Base-by-base conservation (phyloP, 2,888 invertebrate genomes). In the Agrilus cyanescens region DNA sequence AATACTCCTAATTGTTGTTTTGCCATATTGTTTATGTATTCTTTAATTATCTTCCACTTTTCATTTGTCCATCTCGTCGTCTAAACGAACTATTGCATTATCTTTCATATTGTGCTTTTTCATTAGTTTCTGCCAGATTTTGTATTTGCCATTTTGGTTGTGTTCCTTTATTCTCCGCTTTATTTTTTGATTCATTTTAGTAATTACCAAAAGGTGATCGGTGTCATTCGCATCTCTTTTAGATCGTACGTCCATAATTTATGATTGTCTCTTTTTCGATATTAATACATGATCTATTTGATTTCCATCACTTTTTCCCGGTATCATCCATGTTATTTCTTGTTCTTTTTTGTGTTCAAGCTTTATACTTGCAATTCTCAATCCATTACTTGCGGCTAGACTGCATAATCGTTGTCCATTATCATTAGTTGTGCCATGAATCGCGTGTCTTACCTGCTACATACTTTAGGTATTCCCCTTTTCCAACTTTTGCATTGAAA, bases 221-320 rank as follows among this genome's bases (percentile, higher is more conserved):
- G 45, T n/a, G 18, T 41, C 38, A 20, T 31, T 32, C 16, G 44
- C 41, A 33, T 44, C 44, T 33, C 37, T 43, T 36, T 46, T 44
- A 10, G 37, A 37, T 40, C 44, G 12, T 30, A 43, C 34, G 29
- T 43, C 37, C 35, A n/a, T 38, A 33, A 47, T 38, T 32, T 30
- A 30, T 13, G 34, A 37, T 15, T 35, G 39, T 32, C 29, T 41
- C 38, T 37, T 38, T 34, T 40, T 38, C 14, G 37, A 39, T 10
- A 45, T 32, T 41, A 47, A 8, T 16, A 45, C 29, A 13, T 45
- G 45, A 16, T 47, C 43, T 37, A 45, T 47, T 41, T 49, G 41
- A 20, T 37, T 45, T 31, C 33, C 29, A 25, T 31, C 41, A 13
- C 33, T 43, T 5, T 18, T 35, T 35, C 41, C 43, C 31, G 37